A percentile compares a stretch with the other conserved stretches of the same genome.
Evolutionary conservation across 2,888 invertebrate genomes (phyloP).

Genomic region (Drosophila longiperda): DNA sequence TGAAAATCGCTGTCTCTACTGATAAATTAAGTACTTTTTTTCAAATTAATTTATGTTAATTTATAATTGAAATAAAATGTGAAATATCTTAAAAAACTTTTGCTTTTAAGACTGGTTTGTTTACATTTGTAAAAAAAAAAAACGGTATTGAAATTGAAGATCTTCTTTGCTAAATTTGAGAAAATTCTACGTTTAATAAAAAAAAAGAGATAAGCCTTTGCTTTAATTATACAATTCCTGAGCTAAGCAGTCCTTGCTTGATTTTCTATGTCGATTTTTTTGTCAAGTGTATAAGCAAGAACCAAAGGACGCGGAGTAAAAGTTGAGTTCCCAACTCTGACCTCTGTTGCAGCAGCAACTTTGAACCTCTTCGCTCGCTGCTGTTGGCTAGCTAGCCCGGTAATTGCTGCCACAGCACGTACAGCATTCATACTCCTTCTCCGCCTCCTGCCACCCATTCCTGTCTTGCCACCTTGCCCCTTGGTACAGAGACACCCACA

Average conservation of each 20-base stretch:
- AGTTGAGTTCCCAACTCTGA: constrained; percentile 32
- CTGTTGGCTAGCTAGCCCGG: constrained; percentile 25
- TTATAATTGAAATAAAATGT: not conserved
- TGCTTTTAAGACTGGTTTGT: too few species aligned
- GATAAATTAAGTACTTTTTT: not conserved
- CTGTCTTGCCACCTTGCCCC: not conserved
- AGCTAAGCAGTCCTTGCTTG: not conserved
- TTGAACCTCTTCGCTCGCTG: constrained; percentile 19
- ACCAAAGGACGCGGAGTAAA: constrained; percentile 15
- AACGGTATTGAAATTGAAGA: not conserved
- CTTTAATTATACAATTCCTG: not conserved
- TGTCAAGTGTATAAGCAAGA: constrained; percentile 9
- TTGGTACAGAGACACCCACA: constrained; percentile 50
- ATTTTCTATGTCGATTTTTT: not conserved
- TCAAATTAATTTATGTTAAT: not conserved
- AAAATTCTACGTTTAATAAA: not conserved
- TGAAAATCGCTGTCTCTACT: not conserved
- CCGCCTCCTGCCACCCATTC: not conserved
- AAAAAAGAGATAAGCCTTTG: not conserved
- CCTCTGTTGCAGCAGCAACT: constrained; percentile 8
- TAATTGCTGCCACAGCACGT: constrained; percentile 63
- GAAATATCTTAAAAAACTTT: not conserved
- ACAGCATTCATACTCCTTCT: constrained; percentile 34
- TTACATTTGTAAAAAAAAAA: not conserved
- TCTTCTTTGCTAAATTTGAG: not conserved